Percentiles rank a stretch among this genome's conserved stretches.
Evolutionary conservation across 2,888 invertebrate genomes (phyloP).

Genomic region (Sarcophaga variegata): DNA sequence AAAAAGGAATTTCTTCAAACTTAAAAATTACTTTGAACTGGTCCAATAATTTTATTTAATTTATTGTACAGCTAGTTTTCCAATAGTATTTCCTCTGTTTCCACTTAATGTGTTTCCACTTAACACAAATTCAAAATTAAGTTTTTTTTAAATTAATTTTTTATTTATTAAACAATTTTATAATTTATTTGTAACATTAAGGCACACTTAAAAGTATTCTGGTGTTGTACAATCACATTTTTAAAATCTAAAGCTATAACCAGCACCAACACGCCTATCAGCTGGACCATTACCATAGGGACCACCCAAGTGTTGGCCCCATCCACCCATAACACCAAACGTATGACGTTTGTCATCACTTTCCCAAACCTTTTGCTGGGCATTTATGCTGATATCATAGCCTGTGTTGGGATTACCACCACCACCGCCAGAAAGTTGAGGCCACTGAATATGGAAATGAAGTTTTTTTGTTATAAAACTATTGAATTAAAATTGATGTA

Average conservation of each 20-base stretch:
- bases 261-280: constrained; percentile 71
- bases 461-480: constrained; percentile 52
- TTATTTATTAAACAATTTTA: too few relatives aligned
- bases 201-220: too few relatives aligned
- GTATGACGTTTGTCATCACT: constrained; percentile 76
- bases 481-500: constrained; percentile 77
- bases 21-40: too few relatives aligned
- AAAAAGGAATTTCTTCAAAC: too few relatives aligned
- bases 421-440: constrained; percentile 62
- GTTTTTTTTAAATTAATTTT: too few relatives aligned
- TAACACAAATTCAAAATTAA: too few relatives aligned
- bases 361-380: constrained; percentile 76
- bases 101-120: too few relatives aligned
- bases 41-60: too few relatives aligned
- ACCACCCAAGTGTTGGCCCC: constrained; percentile 78
- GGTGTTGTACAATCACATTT: constrained; percentile 3
- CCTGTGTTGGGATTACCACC: constrained; percentile 74
- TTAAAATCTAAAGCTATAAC: constrained; percentile 35
- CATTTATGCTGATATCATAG: constrained; percentile 72
- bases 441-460: background rate
- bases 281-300: constrained; percentile 78
- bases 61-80: too few relatives aligned
- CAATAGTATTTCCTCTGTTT: too few relatives aligned
- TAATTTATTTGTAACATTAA: too few relatives aligned
- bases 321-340: constrained; percentile 75